Conservation (phyloP, 1,140 invertebrate species). For the Helicoverpa armigera region DNA sequence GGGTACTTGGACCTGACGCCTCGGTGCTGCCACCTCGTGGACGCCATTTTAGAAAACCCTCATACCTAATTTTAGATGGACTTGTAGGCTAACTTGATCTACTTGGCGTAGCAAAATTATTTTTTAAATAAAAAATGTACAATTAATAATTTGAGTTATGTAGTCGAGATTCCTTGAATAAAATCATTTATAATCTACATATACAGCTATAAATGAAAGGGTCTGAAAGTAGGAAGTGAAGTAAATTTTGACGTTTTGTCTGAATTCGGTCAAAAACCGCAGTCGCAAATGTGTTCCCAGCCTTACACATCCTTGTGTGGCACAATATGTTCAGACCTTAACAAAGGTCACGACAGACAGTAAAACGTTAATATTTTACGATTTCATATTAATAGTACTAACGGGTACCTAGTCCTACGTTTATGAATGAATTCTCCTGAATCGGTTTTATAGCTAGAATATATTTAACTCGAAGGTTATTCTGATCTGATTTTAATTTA, state of each 20-base stretch:
- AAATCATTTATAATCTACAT: not conserved
- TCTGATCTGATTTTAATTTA: conserved; percentile 5
- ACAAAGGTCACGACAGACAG: conserved; percentile 1
- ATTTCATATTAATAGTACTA: not conserved
- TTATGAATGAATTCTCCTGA: conserved; percentile 13
- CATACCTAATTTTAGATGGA: too few relatives aligned
- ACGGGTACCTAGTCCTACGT: not conserved
- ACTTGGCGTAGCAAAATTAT: too few relatives aligned
- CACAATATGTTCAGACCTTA: not conserved
- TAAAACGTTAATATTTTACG: conserved; percentile 26
- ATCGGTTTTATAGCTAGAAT: conserved; percentile 20
- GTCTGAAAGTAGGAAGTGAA: too few relatives aligned
- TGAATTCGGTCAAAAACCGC: too few relatives aligned
- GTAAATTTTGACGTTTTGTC: too few relatives aligned
- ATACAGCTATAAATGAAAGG: too few relatives aligned
- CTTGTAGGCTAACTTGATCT: too few relatives aligned
- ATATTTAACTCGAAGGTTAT: not conserved
- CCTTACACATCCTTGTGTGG: conserved; percentile 12
- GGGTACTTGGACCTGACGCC: too few relatives aligned
- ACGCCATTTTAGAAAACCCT: too few relatives aligned
- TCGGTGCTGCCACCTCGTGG: too few relatives aligned
- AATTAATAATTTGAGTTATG: too few relatives aligned
- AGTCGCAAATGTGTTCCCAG: not conserved
- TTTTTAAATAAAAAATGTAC: too few relatives aligned
- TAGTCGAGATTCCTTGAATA: not conserved